A percentile compares a stretch with the other conserved stretches of the same genome.
Conservation (phyloP, 2,113 vertebrate genomes). For the Perca flavescens region DNA sequence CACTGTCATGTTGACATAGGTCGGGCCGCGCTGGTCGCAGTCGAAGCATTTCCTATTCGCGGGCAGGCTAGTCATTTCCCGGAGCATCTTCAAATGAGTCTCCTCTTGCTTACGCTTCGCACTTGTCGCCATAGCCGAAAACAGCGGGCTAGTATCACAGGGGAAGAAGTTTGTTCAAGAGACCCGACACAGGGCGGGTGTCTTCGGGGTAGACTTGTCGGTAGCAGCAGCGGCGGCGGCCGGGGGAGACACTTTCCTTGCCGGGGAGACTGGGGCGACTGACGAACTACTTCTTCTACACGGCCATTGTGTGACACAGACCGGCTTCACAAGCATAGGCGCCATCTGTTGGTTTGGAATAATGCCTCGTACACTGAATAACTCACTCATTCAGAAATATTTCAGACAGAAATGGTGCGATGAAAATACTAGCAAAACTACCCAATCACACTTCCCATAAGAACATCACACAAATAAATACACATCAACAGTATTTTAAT, state of each 20-base stretch:
- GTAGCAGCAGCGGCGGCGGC: constrained; percentile 35
- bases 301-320: background rate
- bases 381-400: background rate
- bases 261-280: constrained; percentile 56
- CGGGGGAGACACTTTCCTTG: constrained; percentile 66
- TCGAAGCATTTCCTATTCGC: constrained; percentile 99
- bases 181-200: constrained; percentile 49
- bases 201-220: constrained; percentile 52
- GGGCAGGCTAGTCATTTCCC: constrained; percentile 96
- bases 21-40: constrained; percentile 98
- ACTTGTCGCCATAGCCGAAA: constrained; percentile 91
- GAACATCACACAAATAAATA: background rate
- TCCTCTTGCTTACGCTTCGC: constrained; percentile 99
- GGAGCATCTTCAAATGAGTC: constrained; percentile 97
- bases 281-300: constrained; percentile 64
- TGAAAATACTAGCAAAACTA: background rate
- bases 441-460: background rate
- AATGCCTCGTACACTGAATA: background rate
- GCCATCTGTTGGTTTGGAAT: constrained; percentile 62
- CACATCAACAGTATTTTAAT: constrained; percentile 14
- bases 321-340: constrained; percentile 3
- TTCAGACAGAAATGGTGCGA: background rate
- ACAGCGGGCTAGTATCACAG: constrained; percentile 18
- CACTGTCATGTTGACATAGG: constrained; percentile 98
- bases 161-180: constrained; percentile 33